Percentiles rank a stretch among this genome's conserved stretches.
phyloP scores from a whole-genome alignment of 2,888 invertebrate genomes.

The Acleris laterana region DNA sequence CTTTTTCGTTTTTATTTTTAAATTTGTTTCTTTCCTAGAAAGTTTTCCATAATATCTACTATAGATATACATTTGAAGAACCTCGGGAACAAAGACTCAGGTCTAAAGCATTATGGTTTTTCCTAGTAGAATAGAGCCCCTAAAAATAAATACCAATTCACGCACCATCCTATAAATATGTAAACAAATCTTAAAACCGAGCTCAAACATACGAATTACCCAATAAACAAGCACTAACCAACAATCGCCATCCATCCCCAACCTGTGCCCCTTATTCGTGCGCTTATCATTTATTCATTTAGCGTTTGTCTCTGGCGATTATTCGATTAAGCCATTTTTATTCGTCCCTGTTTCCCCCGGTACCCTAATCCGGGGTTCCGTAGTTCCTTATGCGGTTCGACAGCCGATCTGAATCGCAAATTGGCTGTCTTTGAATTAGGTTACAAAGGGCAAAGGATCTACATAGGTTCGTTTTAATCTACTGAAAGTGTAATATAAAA shows the following conservation, averaged over 20 bases:
- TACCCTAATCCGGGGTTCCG: conserved; percentile 27
- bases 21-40: no score
- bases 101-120: no score
- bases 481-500: no score
- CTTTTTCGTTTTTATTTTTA: no score
- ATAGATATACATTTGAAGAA: no score
- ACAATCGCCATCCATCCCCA: conserved; percentile 17
- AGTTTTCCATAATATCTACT: no score
- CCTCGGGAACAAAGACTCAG: no score
- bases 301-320: conserved; percentile 20
- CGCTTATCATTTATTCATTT: conserved; percentile 30
- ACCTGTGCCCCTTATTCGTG: neutral
- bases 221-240: conserved; percentile 1
- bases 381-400: conserved; percentile 7
- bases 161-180: no score
- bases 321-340: conserved; percentile 33
- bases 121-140: no score
- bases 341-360: conserved; percentile 17
- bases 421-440: conserved; percentile 42
- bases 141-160: no score
- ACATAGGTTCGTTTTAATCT: neutral
- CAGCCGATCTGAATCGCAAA: conserved; percentile 53
- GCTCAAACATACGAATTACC: neutral
- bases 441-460: conserved; percentile 42
- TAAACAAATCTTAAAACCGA: no score